A percentile compares a stretch with the other conserved stretches of the same genome.
phyloP scores from a whole-genome alignment of 2,113 vertebrate species.

The Podilymbus podiceps region DNA sequence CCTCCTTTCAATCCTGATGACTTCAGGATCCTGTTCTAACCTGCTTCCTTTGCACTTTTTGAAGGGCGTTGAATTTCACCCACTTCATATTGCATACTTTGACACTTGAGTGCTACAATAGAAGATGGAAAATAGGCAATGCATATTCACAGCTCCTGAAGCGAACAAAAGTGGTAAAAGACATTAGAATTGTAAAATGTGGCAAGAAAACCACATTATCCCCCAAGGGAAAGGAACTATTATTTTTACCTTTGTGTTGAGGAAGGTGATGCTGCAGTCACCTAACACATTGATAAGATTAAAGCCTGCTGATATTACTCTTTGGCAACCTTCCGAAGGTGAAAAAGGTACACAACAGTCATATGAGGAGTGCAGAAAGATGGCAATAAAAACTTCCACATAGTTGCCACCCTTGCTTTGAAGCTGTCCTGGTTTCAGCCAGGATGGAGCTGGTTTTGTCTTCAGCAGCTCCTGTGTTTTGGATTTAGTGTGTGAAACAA shows the following conservation, averaged over 20 bases:
- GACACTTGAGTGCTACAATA: background rate
- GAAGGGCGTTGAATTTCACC: background rate
- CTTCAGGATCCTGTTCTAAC: background rate
- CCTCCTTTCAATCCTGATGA: background rate
- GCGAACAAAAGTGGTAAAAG: constrained; percentile 31
- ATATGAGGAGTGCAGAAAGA: background rate
- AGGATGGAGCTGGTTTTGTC: too few species aligned
- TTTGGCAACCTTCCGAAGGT: background rate
- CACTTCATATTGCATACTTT: background rate
- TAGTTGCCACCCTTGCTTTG: background rate
- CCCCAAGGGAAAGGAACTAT: background rate
- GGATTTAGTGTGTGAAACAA: too few species aligned
- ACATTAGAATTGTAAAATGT: constrained; percentile 59
- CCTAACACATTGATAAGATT: constrained; percentile 44
- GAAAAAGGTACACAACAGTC: background rate
- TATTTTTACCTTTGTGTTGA: constrained; percentile 56
- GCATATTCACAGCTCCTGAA: constrained; percentile 21
- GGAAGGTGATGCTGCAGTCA: constrained; percentile 60
- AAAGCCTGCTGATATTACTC: constrained; percentile 8
- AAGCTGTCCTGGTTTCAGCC: background rate
- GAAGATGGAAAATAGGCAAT: background rate
- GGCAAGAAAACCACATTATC: background rate
- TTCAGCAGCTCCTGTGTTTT: too few species aligned
- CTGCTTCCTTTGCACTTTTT: background rate
- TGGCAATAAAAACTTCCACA: background rate